Conservation (phyloP, 2,113 vertebrate genomes). For the Sclerurus mexicanus region DNA sequence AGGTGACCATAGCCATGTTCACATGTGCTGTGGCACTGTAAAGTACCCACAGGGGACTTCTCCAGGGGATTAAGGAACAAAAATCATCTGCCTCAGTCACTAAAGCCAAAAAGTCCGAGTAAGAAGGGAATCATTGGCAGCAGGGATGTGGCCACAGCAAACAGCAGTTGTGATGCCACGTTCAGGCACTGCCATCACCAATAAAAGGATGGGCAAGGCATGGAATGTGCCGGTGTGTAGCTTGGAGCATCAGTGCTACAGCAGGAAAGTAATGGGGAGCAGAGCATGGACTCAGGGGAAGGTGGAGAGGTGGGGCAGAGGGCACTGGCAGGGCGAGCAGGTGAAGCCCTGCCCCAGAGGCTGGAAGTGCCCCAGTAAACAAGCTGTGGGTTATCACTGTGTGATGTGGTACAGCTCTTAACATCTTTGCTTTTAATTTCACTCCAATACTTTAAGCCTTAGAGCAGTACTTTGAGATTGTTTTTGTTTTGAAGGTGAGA, state of each 20-base stretch:
- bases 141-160: neutral
- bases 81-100: rapidly evolving
- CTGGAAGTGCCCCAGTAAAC: neutral
- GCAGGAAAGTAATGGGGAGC: neutral
- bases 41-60: neutral
- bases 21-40: rapidly evolving
- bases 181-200: neutral
- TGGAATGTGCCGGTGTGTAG: neutral
- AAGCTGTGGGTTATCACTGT: rapidly evolving
- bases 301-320: neutral
- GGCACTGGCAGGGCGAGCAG: neutral
- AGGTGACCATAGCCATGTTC: neutral
- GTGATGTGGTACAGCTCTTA: rapidly evolving
- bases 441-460: neutral
- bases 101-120: neutral
- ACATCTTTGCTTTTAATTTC: neutral
- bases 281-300: neutral
- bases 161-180: neutral
- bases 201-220: neutral
- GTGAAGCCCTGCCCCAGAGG: neutral
- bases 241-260: rapidly evolving
- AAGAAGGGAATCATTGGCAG: neutral
- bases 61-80: neutral
- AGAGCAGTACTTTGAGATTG: neutral
- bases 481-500: neutral